phyloP scores from a whole-genome alignment of 53 echinoderm and acorn worm genomes.

The Luidia sarsii region DNA sequence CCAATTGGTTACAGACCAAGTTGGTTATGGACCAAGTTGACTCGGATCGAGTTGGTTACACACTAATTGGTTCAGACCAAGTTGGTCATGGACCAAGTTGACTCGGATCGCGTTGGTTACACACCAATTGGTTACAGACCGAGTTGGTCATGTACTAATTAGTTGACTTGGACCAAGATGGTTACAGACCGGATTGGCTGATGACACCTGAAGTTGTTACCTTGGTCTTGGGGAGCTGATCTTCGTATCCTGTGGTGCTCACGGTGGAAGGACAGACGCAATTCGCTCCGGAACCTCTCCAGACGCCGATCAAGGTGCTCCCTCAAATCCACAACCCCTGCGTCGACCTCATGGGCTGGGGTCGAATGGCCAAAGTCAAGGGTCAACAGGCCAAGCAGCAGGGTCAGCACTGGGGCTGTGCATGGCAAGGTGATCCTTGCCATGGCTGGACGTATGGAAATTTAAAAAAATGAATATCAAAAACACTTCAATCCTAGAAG shows the following conservation, averaged over 20 bases:
- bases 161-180: constrained; percentile 46
- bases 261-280: constrained; percentile 27
- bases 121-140: no score
- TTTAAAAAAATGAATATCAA: background rate
- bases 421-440: background rate
- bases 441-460: constrained; percentile 5
- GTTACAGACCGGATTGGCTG: constrained; percentile 17
- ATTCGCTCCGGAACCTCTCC: constrained; percentile 29
- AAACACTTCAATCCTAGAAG: no score
- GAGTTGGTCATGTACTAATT: no score
- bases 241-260: constrained; percentile 26
- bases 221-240: constrained; percentile 13
- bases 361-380: constrained; percentile 17
- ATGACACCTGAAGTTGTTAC: constrained; percentile 15
- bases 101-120: no score
- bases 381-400: constrained; percentile 13
- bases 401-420: background rate
- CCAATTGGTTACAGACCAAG: no score
- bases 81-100: no score
- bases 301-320: constrained; percentile 7
- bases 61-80: no score
- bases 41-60: no score
- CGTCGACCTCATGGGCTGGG: background rate
- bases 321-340: background rate
- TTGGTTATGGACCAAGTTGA: no score